Evolutionary conservation across 2,888 invertebrate genomes (phyloP), one percentile per base, ranked within the genome.

Genomic region (Watsonalla cultraria): DNA sequence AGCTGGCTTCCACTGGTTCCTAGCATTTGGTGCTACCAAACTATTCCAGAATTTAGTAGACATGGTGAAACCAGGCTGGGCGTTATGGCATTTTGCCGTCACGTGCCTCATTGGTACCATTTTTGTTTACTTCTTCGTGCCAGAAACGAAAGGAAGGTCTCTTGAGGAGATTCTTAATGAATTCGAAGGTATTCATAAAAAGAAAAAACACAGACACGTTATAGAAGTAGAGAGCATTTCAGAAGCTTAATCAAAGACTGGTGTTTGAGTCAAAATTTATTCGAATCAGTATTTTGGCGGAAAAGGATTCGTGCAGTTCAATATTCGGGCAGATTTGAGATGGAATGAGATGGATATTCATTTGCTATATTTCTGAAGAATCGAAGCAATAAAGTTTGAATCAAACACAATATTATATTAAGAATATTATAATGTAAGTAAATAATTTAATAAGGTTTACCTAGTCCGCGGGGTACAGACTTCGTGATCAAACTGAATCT

Each of bases 81-180:
- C 94, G 0, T 93, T 96, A 60, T 93, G 92, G 85, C 80, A 94
- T 55, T 96, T 95, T 77, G 92, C 93, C 0, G 76, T 89, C 0
- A 90, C 92, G 34, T 93, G 94, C 63, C 64, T 92, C 0, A 57
- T 93, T 8, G 93, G 93, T 0, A 81, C 93, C 0, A 69, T 93
- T 37, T 96, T 95, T 74, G 92, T 94, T 0, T 91, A 92, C 52
- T 85, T 92, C 58, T 86, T 93, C 51, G 93, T 96, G 0, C 95
- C 95, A 0, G 96, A 96, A 80, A 93, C 93, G 0, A 93, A 93
- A 75, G 92, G 90, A 0, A 91, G 92, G 64, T 90, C 86, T 5
- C 64, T 93, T 47, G 78, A 90, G 46, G 92, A 93, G 61, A 92
- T 94, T 45, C 92, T 92, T 56, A 78, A 87, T 55, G 88, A 92